Evolutionary conservation across 2,113 vertebrate genomes (phyloP), one percentile per base, ranked within the genome.

Genomic region (Hippocampus guttulatus): DNA sequence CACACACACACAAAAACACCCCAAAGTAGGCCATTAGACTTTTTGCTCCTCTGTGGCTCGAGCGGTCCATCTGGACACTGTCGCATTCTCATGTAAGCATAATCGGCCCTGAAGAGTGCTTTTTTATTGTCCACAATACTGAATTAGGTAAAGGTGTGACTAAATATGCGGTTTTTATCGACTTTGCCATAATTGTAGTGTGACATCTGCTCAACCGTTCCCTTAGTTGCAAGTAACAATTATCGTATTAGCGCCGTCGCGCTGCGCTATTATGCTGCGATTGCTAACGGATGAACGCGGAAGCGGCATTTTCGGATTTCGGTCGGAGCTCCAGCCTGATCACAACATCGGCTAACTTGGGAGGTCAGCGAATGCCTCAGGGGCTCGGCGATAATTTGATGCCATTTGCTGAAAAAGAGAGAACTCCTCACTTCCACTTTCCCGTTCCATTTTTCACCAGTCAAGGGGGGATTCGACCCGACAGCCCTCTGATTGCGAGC

Each of bases 11-110:
- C 41, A 43, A 51, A 33, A 61, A 49, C 71, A 78, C 69, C 8
- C 27, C 43, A 83, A 87, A 84, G 71, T 85, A 89, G 85, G 84
- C 43, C 87, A 84, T 81, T 81, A 54, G 10, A 27, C 73, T 87
- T 51, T 69, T 43, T 51, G 61, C 40, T 77, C 62, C 73, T 83
- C 77, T 82, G 83, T 77, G 76, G 70, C 79, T 85, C 21, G 38
- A 69, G 64, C 65, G 78, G 57, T 75, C 65, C 75, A 84, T 75
- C 81, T 75, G 76, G 79, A 82, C 75, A 72, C 82, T 69, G 73
- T 72, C 78, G 40, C 76, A 45, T 51, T 27, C 69, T 70, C 64
- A 70, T 23, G 66, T 30, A 43, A 70, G 76, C 7, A 25, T 27
- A 15, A 27, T 30, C 55, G 2, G n/a, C 55, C 23, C 55, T 20